phyloP scores from a whole-genome alignment of 2,888 invertebrate genomes.

The Drosophila subquinaria region DNA sequence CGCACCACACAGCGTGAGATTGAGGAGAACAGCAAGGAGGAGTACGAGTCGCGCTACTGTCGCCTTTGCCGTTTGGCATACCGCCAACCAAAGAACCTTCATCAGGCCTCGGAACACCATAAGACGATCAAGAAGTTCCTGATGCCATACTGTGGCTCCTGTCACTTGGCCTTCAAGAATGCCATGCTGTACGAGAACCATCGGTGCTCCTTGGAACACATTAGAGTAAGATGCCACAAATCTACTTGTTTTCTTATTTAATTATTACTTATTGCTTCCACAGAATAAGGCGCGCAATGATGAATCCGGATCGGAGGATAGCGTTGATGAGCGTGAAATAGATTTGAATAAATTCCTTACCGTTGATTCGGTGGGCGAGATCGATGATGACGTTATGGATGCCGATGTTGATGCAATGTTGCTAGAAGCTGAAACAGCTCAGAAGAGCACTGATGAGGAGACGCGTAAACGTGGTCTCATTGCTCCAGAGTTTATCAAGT shows the following conservation, averaged over 20 bases:
- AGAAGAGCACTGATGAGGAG: conserved; percentile 87
- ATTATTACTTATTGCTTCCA: conserved; percentile 16
- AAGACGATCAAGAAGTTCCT: conserved; percentile 94
- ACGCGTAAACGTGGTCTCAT: conserved; percentile 90
- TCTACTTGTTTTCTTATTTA: not conserved
- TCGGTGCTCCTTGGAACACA: conserved; percentile 92
- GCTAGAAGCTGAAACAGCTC: conserved; percentile 86
- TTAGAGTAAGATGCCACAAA: conserved; percentile 87
- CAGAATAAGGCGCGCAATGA: conserved; percentile 87
- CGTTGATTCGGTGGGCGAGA: conserved; percentile 94
- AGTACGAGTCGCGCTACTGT: conserved; percentile 89
- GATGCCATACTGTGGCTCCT: conserved; percentile 92
- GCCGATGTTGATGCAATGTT: conserved; percentile 86
- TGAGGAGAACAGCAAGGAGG: conserved; percentile 89
- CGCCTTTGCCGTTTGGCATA: conserved; percentile 91
- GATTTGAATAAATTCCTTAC: conserved; percentile 95
- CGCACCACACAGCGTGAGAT: conserved; percentile 92
- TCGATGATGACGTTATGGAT: conserved; percentile 87
- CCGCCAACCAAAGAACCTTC: conserved; percentile 91
- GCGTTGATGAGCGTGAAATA: conserved; percentile 90
- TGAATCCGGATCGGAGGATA: conserved; percentile 88
- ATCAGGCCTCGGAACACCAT: conserved; percentile 92
- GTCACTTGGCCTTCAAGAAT: conserved; percentile 91
- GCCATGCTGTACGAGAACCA: conserved; percentile 95
- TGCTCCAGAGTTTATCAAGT: conserved; percentile 91